Conservation (phyloP, 2,113 vertebrate genomes). For the Ictalurus punctatus region DNA sequence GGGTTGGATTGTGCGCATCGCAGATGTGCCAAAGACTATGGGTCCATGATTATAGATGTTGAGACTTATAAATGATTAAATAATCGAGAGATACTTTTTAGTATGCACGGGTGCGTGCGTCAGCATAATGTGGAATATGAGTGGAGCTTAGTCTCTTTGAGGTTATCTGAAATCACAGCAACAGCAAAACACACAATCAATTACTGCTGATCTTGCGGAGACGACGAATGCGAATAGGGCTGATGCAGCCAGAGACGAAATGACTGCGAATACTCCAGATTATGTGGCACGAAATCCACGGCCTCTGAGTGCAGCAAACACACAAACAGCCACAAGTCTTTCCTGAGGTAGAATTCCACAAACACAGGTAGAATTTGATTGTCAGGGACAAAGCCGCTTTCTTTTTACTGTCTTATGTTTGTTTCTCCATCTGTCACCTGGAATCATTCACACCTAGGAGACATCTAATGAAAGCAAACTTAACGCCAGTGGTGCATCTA, state of each 20-base stretch:
- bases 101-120: neutral
- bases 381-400: constrained; percentile 29
- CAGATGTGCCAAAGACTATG: constrained; percentile 40
- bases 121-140: constrained; percentile 3
- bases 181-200: constrained; percentile 17
- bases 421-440: constrained; percentile 48
- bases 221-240: neutral
- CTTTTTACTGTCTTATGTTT: constrained; percentile 26
- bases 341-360: constrained; percentile 33
- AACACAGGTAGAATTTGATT: constrained; percentile 54
- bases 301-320: neutral
- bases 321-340: neutral
- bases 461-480: constrained; percentile 27
- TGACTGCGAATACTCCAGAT: neutral
- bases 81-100: constrained; percentile 37
- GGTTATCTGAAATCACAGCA: neutral
- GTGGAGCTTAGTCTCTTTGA: neutral
- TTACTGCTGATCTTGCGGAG: constrained; percentile 14
- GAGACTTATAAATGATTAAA: constrained; percentile 59
- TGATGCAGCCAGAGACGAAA: neutral
- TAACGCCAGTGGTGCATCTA: neutral
- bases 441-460: constrained; percentile 49
- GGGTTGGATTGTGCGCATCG: constrained; percentile 28
- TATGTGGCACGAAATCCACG: neutral
- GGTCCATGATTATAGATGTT: constrained; percentile 47